Evolutionary conservation across 35 echinoderm and acorn worm genomes (phyloP), one percentile per base, ranked within the genome.

Genomic region (Eucidaris tribuloides): DNA sequence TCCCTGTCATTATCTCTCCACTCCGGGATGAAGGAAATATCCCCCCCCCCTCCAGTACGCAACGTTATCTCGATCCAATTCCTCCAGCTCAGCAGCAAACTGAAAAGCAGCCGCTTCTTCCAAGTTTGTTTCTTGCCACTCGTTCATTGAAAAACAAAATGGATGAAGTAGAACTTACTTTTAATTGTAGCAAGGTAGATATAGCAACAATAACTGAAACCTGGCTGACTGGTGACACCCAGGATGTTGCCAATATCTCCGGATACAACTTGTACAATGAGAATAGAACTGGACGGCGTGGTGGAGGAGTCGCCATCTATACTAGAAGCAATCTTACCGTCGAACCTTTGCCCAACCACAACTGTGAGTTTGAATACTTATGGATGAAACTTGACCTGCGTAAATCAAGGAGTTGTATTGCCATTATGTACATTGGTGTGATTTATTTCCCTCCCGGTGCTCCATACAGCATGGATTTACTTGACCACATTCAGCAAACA

Each of bases 281-380:
- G 34, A 30, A 50, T 36, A 22, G 79, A 4, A 31, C 19, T 33
- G 7, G 5, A 20, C 79, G 79, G 13, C 48, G 14, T 61, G 46
- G 54, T 61, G 79, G 79, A 37, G 79, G 79, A 30, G 79, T 81
- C 0, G 48, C 50, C 3, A 28, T 81, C 0, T 81, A 81, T 58
- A 54, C 38, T 15, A 46, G 79, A 3, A 39, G 60, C 3, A 30
- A 50, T 27, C n/a, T 81, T 14, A 28, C 31, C 60, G 79, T 54
- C 19, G 60, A 34, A 58, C 30, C 30, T 7, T 35, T 42, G 30
- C 60, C 52, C 79, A 46, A 33, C 15, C 7, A 27, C 7, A 58
- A 18, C 50, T 81, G n/a, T n/a, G n/a, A n/a, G n/a, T n/a, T n/a
- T 38, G 79, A 81, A 81, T 22, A 58, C n/a, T 0, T 58, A 36